Percentiles rank a stretch among this genome's conserved stretches.
phyloP scores from a whole-genome alignment of 2,113 vertebrate genomes.

The Lathamus discolor region DNA sequence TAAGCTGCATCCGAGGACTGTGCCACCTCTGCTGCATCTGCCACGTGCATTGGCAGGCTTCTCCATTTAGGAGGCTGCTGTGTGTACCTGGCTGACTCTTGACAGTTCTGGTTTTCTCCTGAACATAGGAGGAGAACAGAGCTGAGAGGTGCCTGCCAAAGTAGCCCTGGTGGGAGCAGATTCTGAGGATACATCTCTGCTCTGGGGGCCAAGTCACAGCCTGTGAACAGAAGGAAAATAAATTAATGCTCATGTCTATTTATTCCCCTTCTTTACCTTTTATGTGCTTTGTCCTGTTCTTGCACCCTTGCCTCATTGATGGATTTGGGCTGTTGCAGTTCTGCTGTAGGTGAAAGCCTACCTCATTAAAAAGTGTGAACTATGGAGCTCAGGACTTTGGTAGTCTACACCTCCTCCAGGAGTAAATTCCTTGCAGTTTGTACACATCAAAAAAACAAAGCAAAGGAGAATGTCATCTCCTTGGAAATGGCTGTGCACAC shows the following conservation, averaged over 20 bases:
- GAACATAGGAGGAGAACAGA: constrained; percentile 19
- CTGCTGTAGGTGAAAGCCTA: neutral
- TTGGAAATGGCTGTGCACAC: neutral
- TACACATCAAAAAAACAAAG: neutral
- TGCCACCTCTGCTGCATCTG: neutral
- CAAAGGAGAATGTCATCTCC: neutral
- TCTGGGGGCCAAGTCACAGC: constrained; percentile 4
- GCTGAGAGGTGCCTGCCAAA: neutral
- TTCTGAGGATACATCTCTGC: constrained; percentile 8
- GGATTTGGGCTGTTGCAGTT: neutral
- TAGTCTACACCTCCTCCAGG: neutral
- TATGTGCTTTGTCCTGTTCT: constrained; percentile 12
- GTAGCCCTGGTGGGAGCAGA: constrained; percentile 40
- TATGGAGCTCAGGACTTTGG: neutral
- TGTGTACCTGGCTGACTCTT: neutral
- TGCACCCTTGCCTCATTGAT: neutral
- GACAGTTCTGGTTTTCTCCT: neutral
- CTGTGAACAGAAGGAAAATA: constrained; percentile 64
- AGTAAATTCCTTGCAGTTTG: neutral
- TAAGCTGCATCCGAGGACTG: constrained; percentile 7
- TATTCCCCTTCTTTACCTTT: constrained; percentile 24
- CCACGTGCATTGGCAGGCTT: neutral
- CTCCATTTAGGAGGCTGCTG: neutral
- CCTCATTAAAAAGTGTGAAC: neutral
- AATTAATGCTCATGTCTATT: constrained; percentile 71